Conservation (phyloP, 2,113 vertebrate genomes). For the Saimiri boliviensis region DNA sequence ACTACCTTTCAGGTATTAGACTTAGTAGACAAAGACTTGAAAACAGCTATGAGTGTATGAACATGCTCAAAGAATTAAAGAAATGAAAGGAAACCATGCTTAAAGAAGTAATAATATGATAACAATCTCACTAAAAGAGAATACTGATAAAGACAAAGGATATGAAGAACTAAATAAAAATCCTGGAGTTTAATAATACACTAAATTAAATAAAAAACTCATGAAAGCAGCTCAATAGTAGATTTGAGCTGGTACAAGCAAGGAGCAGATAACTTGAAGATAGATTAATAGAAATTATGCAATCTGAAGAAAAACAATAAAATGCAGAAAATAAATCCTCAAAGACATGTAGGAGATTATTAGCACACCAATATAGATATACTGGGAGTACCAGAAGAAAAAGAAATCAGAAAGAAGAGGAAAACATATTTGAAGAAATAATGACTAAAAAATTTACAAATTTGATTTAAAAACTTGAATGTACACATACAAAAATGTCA, state of each 20-base stretch:
- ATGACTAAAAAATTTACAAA: neutral
- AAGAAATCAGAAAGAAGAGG: neutral
- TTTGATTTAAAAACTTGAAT: neutral
- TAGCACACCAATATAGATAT: neutral
- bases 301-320: neutral
- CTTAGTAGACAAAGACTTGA: neutral
- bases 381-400: neutral
- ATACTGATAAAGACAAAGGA: neutral
- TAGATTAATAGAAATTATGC: neutral
- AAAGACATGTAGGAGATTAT: neutral
- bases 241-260: neutral
- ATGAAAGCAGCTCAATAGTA: neutral
- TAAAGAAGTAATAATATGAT: neutral
- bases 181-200: neutral
- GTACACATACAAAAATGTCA: neutral
- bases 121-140: neutral
- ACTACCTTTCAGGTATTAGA: neutral
- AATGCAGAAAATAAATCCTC: neutral
- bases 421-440: neutral
- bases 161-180: neutral
- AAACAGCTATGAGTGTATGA: neutral
- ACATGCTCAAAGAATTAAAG: neutral
- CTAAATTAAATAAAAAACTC: neutral
- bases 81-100: too few relatives aligned
- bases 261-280: neutral